Percentiles rank a stretch among this genome's conserved stretches.
Conservation (phyloP, 2,888 invertebrate genomes). For the Mythimna pallens region DNA sequence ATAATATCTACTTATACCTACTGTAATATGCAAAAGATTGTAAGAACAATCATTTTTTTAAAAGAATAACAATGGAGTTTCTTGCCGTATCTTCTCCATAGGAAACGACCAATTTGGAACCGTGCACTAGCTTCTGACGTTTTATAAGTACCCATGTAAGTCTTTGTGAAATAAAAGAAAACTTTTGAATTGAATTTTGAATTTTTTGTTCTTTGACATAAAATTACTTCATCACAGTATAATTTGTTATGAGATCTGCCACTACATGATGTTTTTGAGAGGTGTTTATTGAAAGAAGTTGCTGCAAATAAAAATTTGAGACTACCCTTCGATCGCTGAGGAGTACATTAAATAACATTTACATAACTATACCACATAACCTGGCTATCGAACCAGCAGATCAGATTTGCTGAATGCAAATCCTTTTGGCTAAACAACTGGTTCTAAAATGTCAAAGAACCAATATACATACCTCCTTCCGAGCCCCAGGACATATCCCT, state of each 20-base stretch:
- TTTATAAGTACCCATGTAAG: no score
- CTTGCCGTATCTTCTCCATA: no score
- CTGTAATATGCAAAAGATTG: no score
- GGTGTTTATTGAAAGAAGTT: not conserved
- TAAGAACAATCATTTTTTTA: no score
- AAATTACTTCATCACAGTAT: not conserved
- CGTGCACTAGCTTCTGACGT: no score
- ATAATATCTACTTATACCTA: no score
- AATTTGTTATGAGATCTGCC: not conserved
- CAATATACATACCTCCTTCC: conserved; percentile 89
- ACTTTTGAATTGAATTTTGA: no score
- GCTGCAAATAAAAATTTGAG: not conserved
- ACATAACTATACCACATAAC: not conserved
- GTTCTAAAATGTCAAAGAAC: not conserved
- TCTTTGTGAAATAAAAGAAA: no score
- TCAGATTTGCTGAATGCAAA: not conserved
- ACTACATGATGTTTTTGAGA: not conserved
- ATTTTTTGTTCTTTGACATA: no score
- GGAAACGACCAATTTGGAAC: no score
- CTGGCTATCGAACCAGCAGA: not conserved
- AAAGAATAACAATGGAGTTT: no score
- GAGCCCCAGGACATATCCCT: conserved; percentile 92
- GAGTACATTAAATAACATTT: not conserved
- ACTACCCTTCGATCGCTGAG: not conserved
- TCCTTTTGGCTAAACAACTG: not conserved